Evolutionary conservation across 2,888 invertebrate species (phyloP).

Genomic region (Linnaemya vulpina): DNA sequence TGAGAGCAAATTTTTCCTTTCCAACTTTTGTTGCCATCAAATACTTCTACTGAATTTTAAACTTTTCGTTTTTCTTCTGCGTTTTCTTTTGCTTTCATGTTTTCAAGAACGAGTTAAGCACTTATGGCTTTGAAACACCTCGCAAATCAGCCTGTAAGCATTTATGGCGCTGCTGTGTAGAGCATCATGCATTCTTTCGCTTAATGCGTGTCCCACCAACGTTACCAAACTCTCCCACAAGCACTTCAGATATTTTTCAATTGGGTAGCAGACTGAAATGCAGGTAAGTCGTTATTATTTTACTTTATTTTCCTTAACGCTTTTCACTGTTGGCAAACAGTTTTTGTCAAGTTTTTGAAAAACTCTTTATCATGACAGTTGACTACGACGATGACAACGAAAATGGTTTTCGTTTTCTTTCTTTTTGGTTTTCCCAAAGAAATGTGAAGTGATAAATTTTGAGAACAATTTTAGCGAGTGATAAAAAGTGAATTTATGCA

Average conservation of each 20-base stretch:
- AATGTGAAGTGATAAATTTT: conserved; percentile 58
- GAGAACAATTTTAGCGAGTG: conserved; percentile 36
- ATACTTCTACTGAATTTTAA: conserved; percentile 25
- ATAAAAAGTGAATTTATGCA: conserved; percentile 36
- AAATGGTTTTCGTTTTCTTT: background rate
- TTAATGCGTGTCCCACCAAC: conserved; percentile 90
- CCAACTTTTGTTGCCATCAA: conserved; percentile 20
- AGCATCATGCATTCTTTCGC: conserved; percentile 97
- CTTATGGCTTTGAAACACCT: conserved; percentile 97
- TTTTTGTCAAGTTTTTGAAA: conserved; percentile 36
- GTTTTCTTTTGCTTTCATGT: background rate
- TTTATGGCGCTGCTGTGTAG: conserved; percentile 97
- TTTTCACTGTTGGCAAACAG: background rate
- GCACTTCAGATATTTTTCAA: conserved; percentile 89
- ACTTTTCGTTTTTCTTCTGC: background rate
- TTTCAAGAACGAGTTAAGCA: conserved; percentile 92
- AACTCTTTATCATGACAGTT: conserved; percentile 12
- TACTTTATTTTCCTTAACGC: background rate
- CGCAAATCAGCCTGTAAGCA: conserved; percentile 96
- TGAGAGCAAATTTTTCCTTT: conserved; percentile 35
- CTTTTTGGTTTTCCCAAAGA: conserved; percentile 10
- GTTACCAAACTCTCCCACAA: conserved; percentile 84
- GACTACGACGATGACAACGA: conserved; percentile 11
- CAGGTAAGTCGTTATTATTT: conserved; percentile 84
- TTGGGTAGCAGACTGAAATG: conserved; percentile 91